Evolutionary conservation across 2,113 vertebrate species (phyloP).

Genomic region (Ciconia boyciana): DNA sequence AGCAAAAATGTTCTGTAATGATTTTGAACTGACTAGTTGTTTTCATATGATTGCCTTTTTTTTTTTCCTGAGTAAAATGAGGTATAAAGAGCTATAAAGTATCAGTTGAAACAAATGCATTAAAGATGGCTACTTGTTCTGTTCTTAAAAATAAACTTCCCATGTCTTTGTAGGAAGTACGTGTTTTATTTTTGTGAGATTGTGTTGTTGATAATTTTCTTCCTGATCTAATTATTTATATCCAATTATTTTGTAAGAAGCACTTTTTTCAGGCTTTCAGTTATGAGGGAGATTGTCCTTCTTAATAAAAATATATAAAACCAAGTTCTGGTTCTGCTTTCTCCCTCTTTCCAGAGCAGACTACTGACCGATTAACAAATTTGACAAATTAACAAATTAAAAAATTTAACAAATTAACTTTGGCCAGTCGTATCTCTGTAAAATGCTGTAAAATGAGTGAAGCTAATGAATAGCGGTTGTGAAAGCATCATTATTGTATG

Average conservation of each 20-base stretch:
- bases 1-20: constrained; percentile 33
- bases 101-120: constrained; percentile 37
- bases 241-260: background rate
- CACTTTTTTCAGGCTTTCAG: background rate
- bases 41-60: constrained; percentile 13
- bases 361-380: background rate
- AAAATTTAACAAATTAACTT: background rate
- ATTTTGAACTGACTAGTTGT: constrained; percentile 49
- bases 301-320: background rate
- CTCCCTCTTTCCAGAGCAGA: background rate
- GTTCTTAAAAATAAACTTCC: background rate
- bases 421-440: fast-evolving
- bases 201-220: background rate
- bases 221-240: background rate
- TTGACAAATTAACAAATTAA: background rate
- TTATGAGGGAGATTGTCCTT: background rate
- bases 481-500: background rate
- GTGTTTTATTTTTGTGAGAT: background rate
- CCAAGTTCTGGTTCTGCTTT: background rate
- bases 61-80: constrained; percentile 16
- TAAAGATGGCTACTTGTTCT: constrained; percentile 19
- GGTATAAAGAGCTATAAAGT: constrained; percentile 20
- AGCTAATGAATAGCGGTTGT: background rate
- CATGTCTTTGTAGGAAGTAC: background rate
- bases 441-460: background rate